Evolutionary conservation across 2,113 vertebrate genomes (phyloP), one percentile per base, ranked within the genome.

Genomic region (Thunnus thynnus): DNA sequence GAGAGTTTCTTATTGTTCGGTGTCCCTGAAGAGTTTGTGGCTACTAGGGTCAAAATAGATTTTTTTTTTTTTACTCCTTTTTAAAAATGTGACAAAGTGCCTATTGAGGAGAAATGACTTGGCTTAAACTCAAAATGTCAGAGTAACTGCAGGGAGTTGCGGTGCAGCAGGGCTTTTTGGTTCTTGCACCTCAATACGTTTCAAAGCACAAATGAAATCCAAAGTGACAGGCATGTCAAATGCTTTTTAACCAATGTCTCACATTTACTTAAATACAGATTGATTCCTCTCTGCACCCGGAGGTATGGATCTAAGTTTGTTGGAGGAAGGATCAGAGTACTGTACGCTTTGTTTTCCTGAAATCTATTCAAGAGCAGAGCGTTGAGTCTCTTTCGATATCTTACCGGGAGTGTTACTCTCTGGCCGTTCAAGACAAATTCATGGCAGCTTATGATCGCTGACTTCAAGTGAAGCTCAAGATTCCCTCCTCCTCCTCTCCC

Each of bases 191-290:
- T 82, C 4, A 60, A 65, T 46, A 48, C 8, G 51, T 57, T 62
- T 76, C 76, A 78, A 69, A 81, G 67, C 13, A 1, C 16, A 17
- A n/a, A 54, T 76, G n/a, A n/a, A 27, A 89, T 72, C 60, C 22
- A 78, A 73, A 77, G 78, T 65, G 82, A 72, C 84, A 83, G 61
- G 61, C 74, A 13, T 14, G 70, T 69, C 48, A 8, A 47, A 56
- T 2, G 63, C 67, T 67, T 76, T 67, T 65, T 25, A 80, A 63
- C 13, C 69, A 27, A 9, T 5, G 16, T 52, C 71, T 84, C 46
- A 47, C 63, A 55, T 80, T 78, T 56, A 57, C 72, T 72, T 62
- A 75, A 76, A 87, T 58, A 58, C 56, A 82, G 77, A 86, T 41
- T 69, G 83, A 86, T 82, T 86, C 48, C 51, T 78, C 55, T 50